These are phyloP conservation scores for Sitobion miscanthi DNA, from an alignment of 1,140 invertebrate genomes.

Conservation along the genomic window DNA sequence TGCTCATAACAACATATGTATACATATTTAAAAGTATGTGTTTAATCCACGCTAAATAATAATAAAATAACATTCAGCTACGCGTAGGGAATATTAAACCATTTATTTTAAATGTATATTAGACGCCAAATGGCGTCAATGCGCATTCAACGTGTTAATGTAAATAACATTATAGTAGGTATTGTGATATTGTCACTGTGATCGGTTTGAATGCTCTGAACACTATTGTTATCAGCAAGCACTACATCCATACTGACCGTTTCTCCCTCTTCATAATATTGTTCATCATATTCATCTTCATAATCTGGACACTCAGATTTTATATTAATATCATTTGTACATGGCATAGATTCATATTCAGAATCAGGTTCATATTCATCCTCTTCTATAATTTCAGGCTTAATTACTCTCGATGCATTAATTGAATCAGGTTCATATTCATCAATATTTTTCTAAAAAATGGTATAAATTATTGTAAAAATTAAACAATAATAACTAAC, in stretches of 20 bases:
- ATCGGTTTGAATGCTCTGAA: neutral
- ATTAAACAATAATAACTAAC: neutral
- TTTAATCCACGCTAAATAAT: too few species aligned
- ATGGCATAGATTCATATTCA: conserved; percentile 26
- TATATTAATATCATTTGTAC: conserved; percentile 27
- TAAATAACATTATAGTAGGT: conserved; percentile 25
- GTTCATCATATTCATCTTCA: conserved; percentile 48
- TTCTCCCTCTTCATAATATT: conserved; percentile 41
- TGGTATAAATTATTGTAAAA: neutral
- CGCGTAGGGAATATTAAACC: too few species aligned
- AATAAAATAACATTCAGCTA: too few species aligned
- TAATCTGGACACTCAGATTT: conserved; percentile 48
- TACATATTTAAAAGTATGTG: too few species aligned
- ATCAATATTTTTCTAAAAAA: conserved; percentile 43
- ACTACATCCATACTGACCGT: neutral
- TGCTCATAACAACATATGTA: too few species aligned
- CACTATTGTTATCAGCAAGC: neutral
- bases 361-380: neutral
- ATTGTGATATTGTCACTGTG: neutral
- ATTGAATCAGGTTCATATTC: conserved; percentile 10
- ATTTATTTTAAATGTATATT: too few species aligned
- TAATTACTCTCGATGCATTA: too few species aligned
- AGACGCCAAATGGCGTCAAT: too few species aligned
- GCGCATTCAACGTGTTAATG: neutral
- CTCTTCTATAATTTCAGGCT: too few species aligned